A percentile compares a stretch with the other conserved stretches of the same genome.
Evolutionary conservation across 2,888 invertebrate species (phyloP).

Genomic region (Stenodema calcarata): DNA sequence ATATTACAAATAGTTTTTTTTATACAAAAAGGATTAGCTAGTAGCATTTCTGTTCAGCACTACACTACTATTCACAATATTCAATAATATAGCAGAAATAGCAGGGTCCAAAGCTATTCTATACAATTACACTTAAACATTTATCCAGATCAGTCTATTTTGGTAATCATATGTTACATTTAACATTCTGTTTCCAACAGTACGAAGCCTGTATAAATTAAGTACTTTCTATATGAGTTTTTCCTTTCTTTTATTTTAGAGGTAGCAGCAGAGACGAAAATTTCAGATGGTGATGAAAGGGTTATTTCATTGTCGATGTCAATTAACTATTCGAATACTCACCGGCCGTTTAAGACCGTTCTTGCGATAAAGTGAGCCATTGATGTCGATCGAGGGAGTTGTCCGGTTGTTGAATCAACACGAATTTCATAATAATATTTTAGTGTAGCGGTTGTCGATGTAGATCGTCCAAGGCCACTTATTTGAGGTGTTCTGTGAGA

Average conservation of each 20-base stretch:
- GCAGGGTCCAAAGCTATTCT: slow-evolving; percentile 30
- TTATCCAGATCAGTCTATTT: slow-evolving; percentile 55
- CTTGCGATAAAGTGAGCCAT: too few species aligned
- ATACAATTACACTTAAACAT: slow-evolving; percentile 40
- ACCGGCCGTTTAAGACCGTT: too few species aligned
- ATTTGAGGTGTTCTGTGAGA: too few species aligned
- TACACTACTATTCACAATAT: slow-evolving; percentile 42
- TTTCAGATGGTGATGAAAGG: neutral
- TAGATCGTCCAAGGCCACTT: too few species aligned
- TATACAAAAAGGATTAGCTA: slow-evolving; percentile 44
- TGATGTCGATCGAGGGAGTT: too few species aligned
- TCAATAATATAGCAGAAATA: slow-evolving; percentile 19
- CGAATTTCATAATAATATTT: too few species aligned
- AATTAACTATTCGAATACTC: too few species aligned
- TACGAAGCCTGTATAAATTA: slow-evolving; percentile 24
- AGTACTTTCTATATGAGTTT: slow-evolving; percentile 25
- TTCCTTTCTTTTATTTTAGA: neutral
- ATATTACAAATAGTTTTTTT: slow-evolving; percentile 8
- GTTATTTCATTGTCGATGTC: neutral
- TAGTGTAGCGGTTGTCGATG: too few species aligned
- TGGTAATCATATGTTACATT: slow-evolving; percentile 54
- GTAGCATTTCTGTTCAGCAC: slow-evolving; percentile 33
- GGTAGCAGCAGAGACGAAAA: neutral
- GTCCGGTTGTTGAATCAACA: too few species aligned
- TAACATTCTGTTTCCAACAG: slow-evolving; percentile 34